Percentiles rank a stretch among this genome's conserved stretches.
Evolutionary conservation across 2,113 vertebrate species (phyloP).

Genomic region (Pardalotus punctatus): DNA sequence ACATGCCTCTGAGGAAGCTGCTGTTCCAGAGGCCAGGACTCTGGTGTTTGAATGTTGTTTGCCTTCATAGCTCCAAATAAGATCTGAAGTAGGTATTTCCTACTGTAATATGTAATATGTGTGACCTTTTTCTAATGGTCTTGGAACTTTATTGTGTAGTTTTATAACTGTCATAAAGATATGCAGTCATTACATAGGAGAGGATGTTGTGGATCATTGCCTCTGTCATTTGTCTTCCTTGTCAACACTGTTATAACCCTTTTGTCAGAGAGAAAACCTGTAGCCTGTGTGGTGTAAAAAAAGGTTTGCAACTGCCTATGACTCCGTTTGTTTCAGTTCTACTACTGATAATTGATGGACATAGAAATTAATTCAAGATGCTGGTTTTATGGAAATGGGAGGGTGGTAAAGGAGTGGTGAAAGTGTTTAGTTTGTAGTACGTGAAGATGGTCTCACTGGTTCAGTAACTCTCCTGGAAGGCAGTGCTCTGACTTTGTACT

Average conservation of each 20-base stretch:
- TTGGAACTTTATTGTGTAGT: not conserved
- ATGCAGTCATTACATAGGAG: accelerated
- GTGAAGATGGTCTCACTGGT: not conserved
- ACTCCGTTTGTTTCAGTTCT: not conserved
- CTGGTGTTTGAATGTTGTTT: not conserved
- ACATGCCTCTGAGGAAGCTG: not conserved
- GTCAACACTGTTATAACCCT: not conserved
- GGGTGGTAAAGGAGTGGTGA: not conserved
- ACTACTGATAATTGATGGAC: not conserved
- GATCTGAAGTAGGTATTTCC: not conserved
- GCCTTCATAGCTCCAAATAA: not conserved
- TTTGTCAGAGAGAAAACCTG: not conserved
- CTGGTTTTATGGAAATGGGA: not conserved
- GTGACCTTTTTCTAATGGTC: not conserved
- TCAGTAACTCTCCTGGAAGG: not conserved
- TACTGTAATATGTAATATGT: not conserved
- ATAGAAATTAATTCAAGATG: not conserved
- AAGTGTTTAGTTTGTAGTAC: not conserved
- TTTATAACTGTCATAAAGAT: not conserved
- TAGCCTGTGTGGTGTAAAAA: not conserved
- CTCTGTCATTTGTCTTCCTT: not conserved
- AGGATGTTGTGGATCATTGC: not conserved
- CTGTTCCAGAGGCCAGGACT: not conserved
- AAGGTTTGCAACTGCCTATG: not conserved
- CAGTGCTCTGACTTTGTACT: not conserved